Conservation (phyloP, 2,797 vertebrate species). For the Mionectes olivaceus region DNA sequence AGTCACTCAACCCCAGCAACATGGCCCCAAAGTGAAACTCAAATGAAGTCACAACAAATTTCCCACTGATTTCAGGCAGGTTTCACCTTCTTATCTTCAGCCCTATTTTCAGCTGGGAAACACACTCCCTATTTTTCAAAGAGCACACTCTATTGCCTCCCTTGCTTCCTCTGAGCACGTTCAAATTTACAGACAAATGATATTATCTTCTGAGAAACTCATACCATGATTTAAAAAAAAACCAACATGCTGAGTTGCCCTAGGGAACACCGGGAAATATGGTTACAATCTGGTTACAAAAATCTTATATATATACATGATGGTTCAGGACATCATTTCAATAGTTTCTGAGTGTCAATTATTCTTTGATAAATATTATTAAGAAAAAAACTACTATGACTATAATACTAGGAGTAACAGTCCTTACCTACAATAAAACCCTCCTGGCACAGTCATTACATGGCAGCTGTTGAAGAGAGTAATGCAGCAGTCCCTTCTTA, state of each 20-base stretch:
- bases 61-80: background rate
- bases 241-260: background rate
- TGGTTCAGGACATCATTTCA: background rate
- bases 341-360: background rate
- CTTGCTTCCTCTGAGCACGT: background rate
- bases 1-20: background rate
- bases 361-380: conserved; percentile 3
- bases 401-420: conserved; percentile 1
- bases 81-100: conserved; percentile 3
- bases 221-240: background rate
- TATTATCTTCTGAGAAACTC: conserved; percentile 17
- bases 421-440: conserved; percentile 5
- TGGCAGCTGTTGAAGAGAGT: conserved; percentile 36
- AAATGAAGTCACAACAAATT: background rate
- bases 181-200: background rate
- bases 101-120: conserved; percentile 30
- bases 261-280: background rate
- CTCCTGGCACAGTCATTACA: background rate
- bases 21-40: fast-evolving
- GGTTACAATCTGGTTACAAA: background rate
- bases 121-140: background rate
- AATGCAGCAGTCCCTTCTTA: conserved; percentile 31
- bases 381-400: background rate
- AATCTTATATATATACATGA: background rate
- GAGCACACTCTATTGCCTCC: background rate